Conservation (phyloP, 2,113 vertebrate genomes). For the Callipepla californica region DNA sequence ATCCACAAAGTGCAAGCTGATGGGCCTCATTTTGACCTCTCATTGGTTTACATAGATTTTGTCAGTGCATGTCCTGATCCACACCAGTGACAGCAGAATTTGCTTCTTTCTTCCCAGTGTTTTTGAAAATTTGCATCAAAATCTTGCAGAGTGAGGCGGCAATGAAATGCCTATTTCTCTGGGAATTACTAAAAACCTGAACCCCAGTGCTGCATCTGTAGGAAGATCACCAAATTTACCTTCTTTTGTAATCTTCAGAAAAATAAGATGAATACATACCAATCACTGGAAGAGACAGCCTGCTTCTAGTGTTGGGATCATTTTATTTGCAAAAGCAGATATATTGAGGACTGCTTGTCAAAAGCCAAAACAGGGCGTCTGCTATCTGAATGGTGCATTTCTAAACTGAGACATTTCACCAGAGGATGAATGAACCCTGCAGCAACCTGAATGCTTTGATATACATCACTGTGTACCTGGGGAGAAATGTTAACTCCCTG, state of each 20-base stretch:
- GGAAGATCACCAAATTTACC: background rate
- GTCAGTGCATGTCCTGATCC: background rate
- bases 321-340: background rate
- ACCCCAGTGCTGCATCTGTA: background rate
- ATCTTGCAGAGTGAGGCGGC: background rate
- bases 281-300: background rate
- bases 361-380: background rate
- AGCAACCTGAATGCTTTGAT: background rate
- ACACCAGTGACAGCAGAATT: background rate
- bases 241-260: background rate
- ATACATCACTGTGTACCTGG: background rate
- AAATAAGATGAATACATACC: background rate
- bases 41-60: background rate
- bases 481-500: conserved; percentile 28
- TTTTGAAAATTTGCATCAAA: background rate
- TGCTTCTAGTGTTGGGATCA: background rate
- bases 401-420: background rate
- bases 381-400: background rate
- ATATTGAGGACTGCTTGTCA: background rate
- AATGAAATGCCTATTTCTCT: background rate
- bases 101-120: background rate
- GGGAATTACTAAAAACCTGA: background rate
- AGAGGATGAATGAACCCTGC: background rate
- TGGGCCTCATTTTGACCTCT: background rate
- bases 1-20: background rate